These are phyloP conservation scores for Prionace glauca DNA, from an alignment of 2,797 vertebrate genomes.

Conservation along the genomic window DNA sequence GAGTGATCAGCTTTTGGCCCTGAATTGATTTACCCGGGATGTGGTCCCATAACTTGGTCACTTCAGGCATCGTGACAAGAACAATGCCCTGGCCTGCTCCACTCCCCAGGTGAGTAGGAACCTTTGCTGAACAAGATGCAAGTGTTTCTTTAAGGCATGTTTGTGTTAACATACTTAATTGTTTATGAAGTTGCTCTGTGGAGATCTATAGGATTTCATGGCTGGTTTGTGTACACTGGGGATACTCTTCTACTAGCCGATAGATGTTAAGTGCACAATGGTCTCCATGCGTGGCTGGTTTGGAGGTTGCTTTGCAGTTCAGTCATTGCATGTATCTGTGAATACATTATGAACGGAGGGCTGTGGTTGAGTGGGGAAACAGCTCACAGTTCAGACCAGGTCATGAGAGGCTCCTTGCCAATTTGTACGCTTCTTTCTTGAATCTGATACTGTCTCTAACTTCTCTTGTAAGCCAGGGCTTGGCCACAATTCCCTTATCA, in stretches of 20 bases:
- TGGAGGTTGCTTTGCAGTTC: not conserved
- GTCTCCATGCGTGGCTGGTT: not conserved
- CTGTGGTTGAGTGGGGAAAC: not conserved
- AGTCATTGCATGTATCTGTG: not conserved
- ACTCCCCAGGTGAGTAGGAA: not conserved
- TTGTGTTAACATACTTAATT: no score
- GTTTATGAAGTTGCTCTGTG: not conserved
- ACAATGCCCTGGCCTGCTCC: not conserved
- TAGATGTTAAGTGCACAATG: not conserved
- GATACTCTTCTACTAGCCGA: not conserved
- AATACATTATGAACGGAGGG: fast-evolving
- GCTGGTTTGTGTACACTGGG: not conserved
- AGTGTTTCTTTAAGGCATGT: not conserved
- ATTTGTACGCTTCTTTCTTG: no score
- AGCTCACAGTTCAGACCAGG: not conserved
- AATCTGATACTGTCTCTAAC: no score
- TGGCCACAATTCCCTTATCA: no score
- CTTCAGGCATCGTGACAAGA: not conserved
- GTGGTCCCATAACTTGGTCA: not conserved
- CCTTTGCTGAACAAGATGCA: not conserved
- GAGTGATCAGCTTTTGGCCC: not conserved
- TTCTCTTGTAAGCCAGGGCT: no score
- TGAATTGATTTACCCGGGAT: not conserved
- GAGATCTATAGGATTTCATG: not conserved
- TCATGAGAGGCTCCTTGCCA: not conserved